Evolutionary conservation across 2,888 invertebrate genomes (phyloP).

Genomic region (Cheilosia urbana): DNA sequence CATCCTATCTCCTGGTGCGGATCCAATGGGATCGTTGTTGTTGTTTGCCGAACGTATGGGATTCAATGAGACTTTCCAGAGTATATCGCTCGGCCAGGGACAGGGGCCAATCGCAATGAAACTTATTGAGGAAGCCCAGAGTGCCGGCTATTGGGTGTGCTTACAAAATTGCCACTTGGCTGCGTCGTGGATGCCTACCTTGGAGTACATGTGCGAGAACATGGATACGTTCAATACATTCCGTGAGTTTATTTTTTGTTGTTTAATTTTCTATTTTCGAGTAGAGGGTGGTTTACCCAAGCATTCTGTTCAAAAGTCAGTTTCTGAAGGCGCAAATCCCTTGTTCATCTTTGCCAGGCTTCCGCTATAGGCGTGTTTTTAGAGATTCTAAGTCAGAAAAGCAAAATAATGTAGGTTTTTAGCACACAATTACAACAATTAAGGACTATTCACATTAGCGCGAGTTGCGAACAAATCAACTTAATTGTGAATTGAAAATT

Average conservation of each 20-base stretch:
- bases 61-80: constrained; percentile 89
- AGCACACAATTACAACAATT: no score
- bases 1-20: constrained; percentile 95
- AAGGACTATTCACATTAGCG: no score
- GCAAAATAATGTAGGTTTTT: no score
- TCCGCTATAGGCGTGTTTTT: no score
- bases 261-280: no score
- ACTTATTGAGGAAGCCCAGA: constrained; percentile 89
- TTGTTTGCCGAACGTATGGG: constrained; percentile 91
- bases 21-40: constrained; percentile 86
- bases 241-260: constrained; percentile 77
- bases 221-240: constrained; percentile 87
- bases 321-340: no score
- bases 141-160: constrained; percentile 93
- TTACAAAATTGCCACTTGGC: constrained; percentile 94
- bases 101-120: constrained; percentile 93
- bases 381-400: no score
- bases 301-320: no score
- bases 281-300: not conserved
- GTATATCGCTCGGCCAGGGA: constrained; percentile 95
- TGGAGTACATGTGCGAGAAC: constrained; percentile 91
- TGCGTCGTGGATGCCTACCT: constrained; percentile 94
- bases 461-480: no score
- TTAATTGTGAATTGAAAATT: no score
- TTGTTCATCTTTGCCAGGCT: no score